Evolutionary conservation across 2,797 vertebrate genomes (phyloP).

Genomic region (Echiichthys vipera): DNA sequence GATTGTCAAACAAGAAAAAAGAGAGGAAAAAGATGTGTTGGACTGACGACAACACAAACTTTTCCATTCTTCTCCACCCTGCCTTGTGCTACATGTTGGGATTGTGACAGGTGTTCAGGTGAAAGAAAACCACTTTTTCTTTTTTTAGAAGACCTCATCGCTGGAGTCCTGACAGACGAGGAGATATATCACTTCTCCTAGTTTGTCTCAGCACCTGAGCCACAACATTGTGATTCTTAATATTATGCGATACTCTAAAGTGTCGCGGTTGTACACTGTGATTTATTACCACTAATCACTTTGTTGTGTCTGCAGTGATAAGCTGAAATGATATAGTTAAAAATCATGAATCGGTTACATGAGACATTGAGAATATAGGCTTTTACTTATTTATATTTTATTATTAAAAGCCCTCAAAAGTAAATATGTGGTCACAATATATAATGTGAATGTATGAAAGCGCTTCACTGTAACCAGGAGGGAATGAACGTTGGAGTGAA

Average conservation of each 20-base stretch:
- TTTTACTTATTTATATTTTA: conserved; percentile 38
- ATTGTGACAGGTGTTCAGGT: neutral
- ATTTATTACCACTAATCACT: conserved; percentile 55
- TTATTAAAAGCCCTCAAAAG: conserved; percentile 5
- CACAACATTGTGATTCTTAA: conserved; percentile 28
- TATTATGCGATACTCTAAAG: conserved; percentile 29
- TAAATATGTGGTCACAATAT: neutral
- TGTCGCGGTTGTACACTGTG: conserved; percentile 50
- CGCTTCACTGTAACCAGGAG: conserved; percentile 17
- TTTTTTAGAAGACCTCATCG: too few species aligned
- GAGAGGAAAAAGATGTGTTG: neutral
- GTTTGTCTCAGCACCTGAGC: conserved; percentile 25
- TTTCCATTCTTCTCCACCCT: neutral
- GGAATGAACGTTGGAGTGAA: neutral
- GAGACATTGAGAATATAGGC: conserved; percentile 7
- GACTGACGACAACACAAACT: neutral
- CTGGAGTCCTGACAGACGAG: too few species aligned
- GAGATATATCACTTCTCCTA: conserved; percentile 6
- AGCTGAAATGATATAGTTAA: conserved; percentile 14
- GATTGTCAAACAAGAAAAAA: conserved; percentile 7
- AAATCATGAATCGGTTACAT: neutral
- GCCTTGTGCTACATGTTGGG: conserved; percentile 12
- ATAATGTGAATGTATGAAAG: conserved; percentile 11
- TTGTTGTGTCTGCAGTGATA: conserved; percentile 32
- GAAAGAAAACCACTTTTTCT: conserved; percentile 35